Evolutionary conservation across 2,113 vertebrate genomes (phyloP), one percentile per base, ranked within the genome.

Genomic region (Mastomys natalensis): DNA sequence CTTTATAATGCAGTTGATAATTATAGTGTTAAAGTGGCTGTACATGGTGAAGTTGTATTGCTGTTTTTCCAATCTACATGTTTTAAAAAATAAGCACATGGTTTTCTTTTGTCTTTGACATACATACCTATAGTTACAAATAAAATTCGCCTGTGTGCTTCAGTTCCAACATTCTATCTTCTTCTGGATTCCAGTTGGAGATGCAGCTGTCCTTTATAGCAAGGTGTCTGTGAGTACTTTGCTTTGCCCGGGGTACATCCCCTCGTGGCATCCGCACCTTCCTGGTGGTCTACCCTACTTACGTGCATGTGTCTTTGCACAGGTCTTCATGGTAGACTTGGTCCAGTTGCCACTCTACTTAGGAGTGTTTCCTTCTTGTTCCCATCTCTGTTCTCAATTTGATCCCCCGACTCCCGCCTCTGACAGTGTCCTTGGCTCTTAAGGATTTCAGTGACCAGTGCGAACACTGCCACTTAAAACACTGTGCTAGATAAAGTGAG

Each of bases 281-380:
- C 58, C 24, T 40, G 22, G n/a, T 17, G 6, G 13, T 7, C n/a
- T 22, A 16, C n/a, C n/a, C 7, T 8, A 31, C 58, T 40, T 43
- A 24, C 4, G n/a, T n/a, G 60, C 9, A 22, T 4, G 22, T 48
- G 29, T 31, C 31, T 5, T 17, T 58, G 9, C 77, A 95, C 51
- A 34, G 22, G 51, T 70, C 34, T 55, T 77, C 51, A 89, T 85
- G 72, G 60, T 40, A 51, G 72, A 60, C 24, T 70, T 7, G 15
- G 70, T 70, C 19, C 24, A 53, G 34, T 26, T 31, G 7, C 15
- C 58, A 31, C 31, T 64, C 81, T 58, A 7, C 11, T 40, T 40
- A 85, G 58, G 12, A 62, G 15, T 62, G 51, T 93, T 86, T 86
- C 91, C 70, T 89, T 89, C 70, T 55, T 93, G 77, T 70, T 95